Evolutionary conservation across 2,797 vertebrate genomes (phyloP), one percentile per base, ranked within the genome.

Genomic region (Neostethus bicornis): DNA sequence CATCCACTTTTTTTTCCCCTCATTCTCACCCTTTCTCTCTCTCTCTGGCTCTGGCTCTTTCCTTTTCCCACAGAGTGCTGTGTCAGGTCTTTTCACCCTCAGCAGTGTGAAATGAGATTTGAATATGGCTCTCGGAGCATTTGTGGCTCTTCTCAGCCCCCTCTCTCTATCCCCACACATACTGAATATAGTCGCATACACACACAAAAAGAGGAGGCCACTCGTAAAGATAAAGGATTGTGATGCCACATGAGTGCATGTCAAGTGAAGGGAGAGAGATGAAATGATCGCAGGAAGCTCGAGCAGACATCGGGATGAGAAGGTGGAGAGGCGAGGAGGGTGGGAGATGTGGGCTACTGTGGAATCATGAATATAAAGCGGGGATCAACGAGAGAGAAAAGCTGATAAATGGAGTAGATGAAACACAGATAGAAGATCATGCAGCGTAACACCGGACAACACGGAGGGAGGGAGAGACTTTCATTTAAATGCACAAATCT

Each of bases 41-140:
- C 51, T 71, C 55, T 24, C 48, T n/a, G n/a, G n/a, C n/a, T n/a
- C n/a, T n/a, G n/a, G n/a, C n/a, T n/a, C n/a, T n/a, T 56, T 65
- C 72, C 56, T 66, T 61, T 17, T 63, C 67, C 66, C 62, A 48
- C 63, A 32, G 74, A 66, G 66, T 91, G 88, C 89, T 87, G 83
- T 77, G 81, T 92, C 89, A 92, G 90, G 80, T 68, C 71, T 88
- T 89, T 82, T 85, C 80, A 83, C 73, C 72, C 71, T 82, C 79
- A 79, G 80, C 59, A 42, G 81, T 86, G 87, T 88, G 86, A 92
- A 90, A 92, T 87, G 85, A 86, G 84, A 90, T 88, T 90, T 87
- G 86, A 90, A 88, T 88, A 85, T 80, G 85, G 88, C 84, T 88
- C 82, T 85, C 32, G 75, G 77, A 82, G 85, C 50, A 48, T 84